Conservation (phyloP, 1,140 invertebrate genomes). For the Anastatus disparis region DNA sequence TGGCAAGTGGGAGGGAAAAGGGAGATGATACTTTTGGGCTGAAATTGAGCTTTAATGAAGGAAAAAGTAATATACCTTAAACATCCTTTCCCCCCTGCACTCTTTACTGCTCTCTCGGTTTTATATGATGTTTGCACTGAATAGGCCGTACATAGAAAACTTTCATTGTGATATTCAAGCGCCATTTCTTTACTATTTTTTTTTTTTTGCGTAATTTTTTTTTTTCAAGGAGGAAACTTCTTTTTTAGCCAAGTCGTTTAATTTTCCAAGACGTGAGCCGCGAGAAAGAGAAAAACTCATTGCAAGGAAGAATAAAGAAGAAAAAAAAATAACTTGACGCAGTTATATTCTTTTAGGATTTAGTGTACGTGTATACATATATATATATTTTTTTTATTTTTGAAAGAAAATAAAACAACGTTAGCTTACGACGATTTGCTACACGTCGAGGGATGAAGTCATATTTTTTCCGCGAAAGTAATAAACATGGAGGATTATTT, state of each 20-base stretch:
- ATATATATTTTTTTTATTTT: too few relatives aligned
- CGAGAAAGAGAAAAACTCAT: not conserved
- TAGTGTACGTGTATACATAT: too few relatives aligned
- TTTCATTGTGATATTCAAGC: slow-evolving; percentile 19
- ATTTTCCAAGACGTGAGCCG: slow-evolving; percentile 1
- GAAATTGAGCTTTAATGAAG: slow-evolving; percentile 39
- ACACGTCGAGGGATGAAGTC: too few relatives aligned
- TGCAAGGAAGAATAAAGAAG: not conserved
- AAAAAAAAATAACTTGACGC: too few relatives aligned
- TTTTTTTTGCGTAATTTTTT: not conserved
- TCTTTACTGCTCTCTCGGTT: not conserved
- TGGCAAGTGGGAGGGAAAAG: not conserved
- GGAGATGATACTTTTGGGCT: slow-evolving; percentile 12
- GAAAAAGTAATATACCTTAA: slow-evolving; percentile 41
- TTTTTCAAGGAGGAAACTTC: slow-evolving; percentile 1
- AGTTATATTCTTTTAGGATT: too few relatives aligned
- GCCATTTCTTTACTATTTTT: too few relatives aligned
- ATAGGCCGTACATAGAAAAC: not conserved
- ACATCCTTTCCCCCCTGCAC: not conserved
- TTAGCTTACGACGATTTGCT: too few relatives aligned
- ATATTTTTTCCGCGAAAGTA: too few relatives aligned
- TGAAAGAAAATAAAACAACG: too few relatives aligned
- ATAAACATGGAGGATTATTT: too few relatives aligned
- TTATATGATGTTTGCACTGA: slow-evolving; percentile 25
- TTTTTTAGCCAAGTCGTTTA: not conserved